These are phyloP conservation scores for Parnassius apollo DNA, from an alignment of 2,888 invertebrate species.

Conservation along the genomic window DNA sequence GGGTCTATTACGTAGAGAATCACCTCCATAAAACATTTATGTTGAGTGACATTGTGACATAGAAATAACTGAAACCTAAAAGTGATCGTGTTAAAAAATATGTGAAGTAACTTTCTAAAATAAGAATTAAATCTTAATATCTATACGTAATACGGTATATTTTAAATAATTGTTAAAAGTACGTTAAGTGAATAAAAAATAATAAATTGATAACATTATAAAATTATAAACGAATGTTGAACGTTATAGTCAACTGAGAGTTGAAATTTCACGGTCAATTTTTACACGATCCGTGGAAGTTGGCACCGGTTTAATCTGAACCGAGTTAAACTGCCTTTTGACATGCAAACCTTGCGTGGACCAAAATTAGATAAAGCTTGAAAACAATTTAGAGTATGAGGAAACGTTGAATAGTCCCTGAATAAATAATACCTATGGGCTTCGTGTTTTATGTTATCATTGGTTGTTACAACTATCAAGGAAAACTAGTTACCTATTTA, in stretches of 20 bases:
- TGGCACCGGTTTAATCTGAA: conserved; percentile 75
- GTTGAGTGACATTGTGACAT: too few relatives aligned
- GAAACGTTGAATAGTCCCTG: conserved; percentile 45
- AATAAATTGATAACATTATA: conserved; percentile 33
- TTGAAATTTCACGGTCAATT: conserved; percentile 78
- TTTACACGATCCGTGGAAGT: conserved; percentile 74
- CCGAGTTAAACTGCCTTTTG: conserved; percentile 56
- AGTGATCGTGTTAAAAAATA: too few relatives aligned
- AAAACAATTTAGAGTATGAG: conserved; percentile 48
- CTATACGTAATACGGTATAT: too few relatives aligned
- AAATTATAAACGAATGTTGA: conserved; percentile 46
- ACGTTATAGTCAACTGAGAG: conserved; percentile 60
- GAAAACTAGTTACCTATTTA: not conserved
- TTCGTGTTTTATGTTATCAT: conserved; percentile 3
- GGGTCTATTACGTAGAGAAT: too few relatives aligned
- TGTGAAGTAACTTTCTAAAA: too few relatives aligned
- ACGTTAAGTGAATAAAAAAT: not conserved
- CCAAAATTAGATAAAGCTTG: conserved; percentile 54
- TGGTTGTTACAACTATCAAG: not conserved
- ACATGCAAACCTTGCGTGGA: conserved; percentile 55
- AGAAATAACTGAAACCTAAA: too few relatives aligned
- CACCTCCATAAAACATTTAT: too few relatives aligned
- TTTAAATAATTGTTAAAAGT: not conserved
- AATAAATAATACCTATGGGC: conserved; percentile 31
- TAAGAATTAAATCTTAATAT: too few relatives aligned